Evolutionary conservation across 2,113 vertebrate genomes (phyloP).

Genomic region (Amblyopsis rosae): DNA sequence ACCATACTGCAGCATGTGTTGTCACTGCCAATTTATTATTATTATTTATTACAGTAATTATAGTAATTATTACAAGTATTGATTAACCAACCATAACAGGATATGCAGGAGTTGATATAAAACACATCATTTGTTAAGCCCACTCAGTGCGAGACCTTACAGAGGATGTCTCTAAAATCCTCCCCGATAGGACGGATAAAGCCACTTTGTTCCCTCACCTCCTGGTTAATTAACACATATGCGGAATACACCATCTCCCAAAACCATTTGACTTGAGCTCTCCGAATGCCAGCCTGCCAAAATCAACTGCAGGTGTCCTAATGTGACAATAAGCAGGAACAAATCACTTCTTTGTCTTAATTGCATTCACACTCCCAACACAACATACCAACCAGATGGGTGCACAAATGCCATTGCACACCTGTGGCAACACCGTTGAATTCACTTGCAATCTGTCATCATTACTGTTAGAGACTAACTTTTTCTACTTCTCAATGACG

Average conservation of each 20-base stretch:
- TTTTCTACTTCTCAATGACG: constrained; percentile 15
- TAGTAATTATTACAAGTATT: too few relatives aligned
- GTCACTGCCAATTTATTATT: neutral
- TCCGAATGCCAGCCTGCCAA: constrained; percentile 57
- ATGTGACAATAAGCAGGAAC: constrained; percentile 49
- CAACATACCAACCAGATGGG: constrained; percentile 48
- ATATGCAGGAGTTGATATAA: constrained; percentile 9
- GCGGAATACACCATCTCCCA: constrained; percentile 48
- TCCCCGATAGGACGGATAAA: constrained; percentile 17
- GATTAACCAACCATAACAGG: too few relatives aligned
- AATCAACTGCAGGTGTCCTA: constrained; percentile 60
- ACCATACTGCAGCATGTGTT: too few relatives aligned
- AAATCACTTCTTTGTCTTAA: constrained; percentile 63
- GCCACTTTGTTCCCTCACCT: constrained; percentile 51
- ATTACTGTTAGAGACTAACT: neutral
- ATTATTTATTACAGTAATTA: neutral
- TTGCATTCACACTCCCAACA: constrained; percentile 48
- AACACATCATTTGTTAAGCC: neutral
- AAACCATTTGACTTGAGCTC: constrained; percentile 40
- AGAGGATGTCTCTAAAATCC: constrained; percentile 18
- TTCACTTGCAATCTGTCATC: constrained; percentile 9
- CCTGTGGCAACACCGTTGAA: constrained; percentile 21
- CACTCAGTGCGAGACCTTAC: neutral
- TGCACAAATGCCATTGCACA: constrained; percentile 21
- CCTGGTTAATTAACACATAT: constrained; percentile 65